Evolutionary conservation across 2,113 vertebrate genomes (phyloP).

Genomic region (Atlantisia rogersi): DNA sequence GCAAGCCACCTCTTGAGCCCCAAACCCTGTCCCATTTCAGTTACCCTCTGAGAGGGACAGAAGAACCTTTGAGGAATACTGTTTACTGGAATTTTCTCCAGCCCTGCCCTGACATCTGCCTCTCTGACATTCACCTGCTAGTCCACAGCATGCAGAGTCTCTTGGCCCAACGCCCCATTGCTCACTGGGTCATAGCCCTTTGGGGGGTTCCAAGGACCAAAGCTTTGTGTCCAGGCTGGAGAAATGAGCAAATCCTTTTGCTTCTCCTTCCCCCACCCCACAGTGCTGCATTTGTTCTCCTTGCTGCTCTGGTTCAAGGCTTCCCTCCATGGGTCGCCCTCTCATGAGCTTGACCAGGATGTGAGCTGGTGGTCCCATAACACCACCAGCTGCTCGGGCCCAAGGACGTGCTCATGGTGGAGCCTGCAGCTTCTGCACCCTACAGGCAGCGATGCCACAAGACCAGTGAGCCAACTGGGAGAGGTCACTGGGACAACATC

Average conservation of each 20-base stretch:
- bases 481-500: constrained; percentile 23
- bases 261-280: background rate
- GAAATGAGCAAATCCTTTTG: background rate
- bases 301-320: background rate
- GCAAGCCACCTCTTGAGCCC: background rate
- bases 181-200: constrained; percentile 83
- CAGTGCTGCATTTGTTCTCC: background rate
- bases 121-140: background rate
- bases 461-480: constrained; percentile 68
- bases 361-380: too few relatives aligned
- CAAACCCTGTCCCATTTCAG: background rate
- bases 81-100: background rate
- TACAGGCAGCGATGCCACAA: background rate
- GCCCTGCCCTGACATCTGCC: background rate
- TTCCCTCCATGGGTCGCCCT: background rate
- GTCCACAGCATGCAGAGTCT: background rate
- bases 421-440: background rate
- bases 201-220: constrained; percentile 79
- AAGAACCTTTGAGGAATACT: background rate
- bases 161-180: background rate
- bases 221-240: background rate
- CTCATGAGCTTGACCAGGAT: too few relatives aligned
- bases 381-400: background rate
- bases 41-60: background rate
- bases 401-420: background rate